Percentiles rank a stretch among this genome's conserved stretches.
Evolutionary conservation across 2,113 vertebrate genomes (phyloP).

Genomic region (Drymodes brunneopygia): DNA sequence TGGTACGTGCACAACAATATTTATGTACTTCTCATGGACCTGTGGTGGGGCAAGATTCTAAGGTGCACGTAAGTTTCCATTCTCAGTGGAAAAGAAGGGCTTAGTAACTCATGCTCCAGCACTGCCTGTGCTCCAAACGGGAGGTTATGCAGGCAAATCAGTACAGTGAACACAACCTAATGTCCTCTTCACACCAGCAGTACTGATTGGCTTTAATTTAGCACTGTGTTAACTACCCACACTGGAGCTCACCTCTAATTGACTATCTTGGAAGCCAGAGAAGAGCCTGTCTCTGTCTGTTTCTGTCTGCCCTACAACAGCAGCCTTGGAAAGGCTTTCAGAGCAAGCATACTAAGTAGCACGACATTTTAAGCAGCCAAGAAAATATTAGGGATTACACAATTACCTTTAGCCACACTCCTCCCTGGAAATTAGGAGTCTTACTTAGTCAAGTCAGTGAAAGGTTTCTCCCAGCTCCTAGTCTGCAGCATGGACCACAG

Average conservation of each 20-base stretch:
- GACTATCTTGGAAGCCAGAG: background rate
- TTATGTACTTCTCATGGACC: rapidly evolving
- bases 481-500: background rate
- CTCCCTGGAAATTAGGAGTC: background rate
- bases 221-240: background rate
- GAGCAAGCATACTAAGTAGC: background rate
- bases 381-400: background rate
- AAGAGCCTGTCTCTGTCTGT: background rate
- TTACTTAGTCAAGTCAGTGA: background rate
- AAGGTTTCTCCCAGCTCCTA: rapidly evolving
- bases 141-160: background rate
- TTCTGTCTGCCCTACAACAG: background rate
- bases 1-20: background rate
- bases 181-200: background rate
- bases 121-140: background rate
- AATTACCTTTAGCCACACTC: background rate
- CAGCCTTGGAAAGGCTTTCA: background rate
- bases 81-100: background rate
- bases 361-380: background rate
- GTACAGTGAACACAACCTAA: background rate
- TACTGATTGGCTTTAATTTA: background rate
- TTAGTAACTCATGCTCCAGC: background rate
- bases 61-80: background rate
- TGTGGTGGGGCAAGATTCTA: background rate
- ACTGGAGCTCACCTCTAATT: background rate